These are phyloP conservation scores for Leucoraja erinaceus DNA, from an alignment of 2,113 vertebrate species.

Conservation along the genomic window DNA sequence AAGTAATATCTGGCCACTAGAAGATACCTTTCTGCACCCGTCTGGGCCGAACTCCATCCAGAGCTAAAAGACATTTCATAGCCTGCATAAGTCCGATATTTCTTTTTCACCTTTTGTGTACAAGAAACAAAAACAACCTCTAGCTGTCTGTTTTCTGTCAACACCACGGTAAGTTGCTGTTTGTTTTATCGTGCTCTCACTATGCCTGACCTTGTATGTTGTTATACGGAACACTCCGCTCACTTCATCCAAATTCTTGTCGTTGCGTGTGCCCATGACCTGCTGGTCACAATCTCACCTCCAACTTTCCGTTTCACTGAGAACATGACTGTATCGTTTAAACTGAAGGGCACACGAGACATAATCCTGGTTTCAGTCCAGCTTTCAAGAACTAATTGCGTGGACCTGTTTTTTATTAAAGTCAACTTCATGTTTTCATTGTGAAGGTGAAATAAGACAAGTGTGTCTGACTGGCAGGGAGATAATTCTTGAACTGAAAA, in stretches of 20 bases:
- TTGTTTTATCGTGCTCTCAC: background rate
- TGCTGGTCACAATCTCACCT: background rate
- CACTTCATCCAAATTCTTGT: background rate
- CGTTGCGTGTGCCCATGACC: background rate
- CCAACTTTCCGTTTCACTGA: background rate
- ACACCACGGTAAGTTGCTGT: background rate
- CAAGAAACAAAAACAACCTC: background rate
- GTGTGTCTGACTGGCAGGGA: background rate
- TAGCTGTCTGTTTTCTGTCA: background rate
- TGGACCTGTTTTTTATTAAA: background rate
- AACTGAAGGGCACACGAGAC: background rate
- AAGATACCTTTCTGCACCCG: background rate
- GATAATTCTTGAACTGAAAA: background rate
- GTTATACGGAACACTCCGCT: background rate
- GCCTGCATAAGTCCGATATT: background rate
- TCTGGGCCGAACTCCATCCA: background rate
- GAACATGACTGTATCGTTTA: background rate
- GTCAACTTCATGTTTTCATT: background rate
- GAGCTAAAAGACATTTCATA: background rate
- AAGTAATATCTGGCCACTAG: background rate
- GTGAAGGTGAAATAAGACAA: background rate
- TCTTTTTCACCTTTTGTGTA: background rate
- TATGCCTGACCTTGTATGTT: background rate
- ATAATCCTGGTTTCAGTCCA: background rate
- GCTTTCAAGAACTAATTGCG: background rate